phyloP scores from a whole-genome alignment of 2,888 invertebrate species.

The Melieria crassipennis region DNA sequence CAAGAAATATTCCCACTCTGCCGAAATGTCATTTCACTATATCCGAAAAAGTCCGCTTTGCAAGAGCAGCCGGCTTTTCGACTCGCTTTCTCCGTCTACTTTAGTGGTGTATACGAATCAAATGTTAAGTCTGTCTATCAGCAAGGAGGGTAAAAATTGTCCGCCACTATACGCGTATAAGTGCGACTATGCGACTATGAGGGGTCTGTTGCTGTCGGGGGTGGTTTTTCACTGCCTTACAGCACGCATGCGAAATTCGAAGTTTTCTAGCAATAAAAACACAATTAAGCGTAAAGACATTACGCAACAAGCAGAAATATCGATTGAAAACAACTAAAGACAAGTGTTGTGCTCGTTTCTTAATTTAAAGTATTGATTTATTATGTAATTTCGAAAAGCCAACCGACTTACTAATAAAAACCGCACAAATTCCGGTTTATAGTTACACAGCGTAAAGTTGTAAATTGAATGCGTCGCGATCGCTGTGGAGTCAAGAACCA shows the following conservation, averaged over 20 bases:
- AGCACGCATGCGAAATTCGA: constrained; percentile 12
- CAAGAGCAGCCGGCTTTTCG: not conserved
- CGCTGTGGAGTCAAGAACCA: no score
- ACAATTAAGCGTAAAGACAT: constrained; percentile 35
- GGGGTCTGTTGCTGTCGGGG: constrained; percentile 13
- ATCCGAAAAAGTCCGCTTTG: not conserved
- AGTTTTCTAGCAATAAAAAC: constrained; percentile 36
- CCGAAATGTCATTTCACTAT: constrained; percentile 1
- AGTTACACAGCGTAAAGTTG: no score
- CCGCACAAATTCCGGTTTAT: no score
- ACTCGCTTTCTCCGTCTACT: not conserved
- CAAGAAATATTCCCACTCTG: not conserved
- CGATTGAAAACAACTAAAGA: no score
- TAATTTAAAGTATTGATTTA: no score
- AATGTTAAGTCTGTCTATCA: not conserved
- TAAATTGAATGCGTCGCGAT: no score
- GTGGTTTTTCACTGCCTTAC: constrained; percentile 15
- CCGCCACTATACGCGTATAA: constrained; percentile 10
- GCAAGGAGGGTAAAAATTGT: not conserved
- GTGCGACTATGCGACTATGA: not conserved
- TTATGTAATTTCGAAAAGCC: no score
- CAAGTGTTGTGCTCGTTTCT: no score
- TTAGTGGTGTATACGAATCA: not conserved
- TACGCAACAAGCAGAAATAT: not conserved
- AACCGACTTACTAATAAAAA: no score